Evolutionary conservation across 2,888 invertebrate genomes (phyloP).

Genomic region (Pimpla rufipes): DNA sequence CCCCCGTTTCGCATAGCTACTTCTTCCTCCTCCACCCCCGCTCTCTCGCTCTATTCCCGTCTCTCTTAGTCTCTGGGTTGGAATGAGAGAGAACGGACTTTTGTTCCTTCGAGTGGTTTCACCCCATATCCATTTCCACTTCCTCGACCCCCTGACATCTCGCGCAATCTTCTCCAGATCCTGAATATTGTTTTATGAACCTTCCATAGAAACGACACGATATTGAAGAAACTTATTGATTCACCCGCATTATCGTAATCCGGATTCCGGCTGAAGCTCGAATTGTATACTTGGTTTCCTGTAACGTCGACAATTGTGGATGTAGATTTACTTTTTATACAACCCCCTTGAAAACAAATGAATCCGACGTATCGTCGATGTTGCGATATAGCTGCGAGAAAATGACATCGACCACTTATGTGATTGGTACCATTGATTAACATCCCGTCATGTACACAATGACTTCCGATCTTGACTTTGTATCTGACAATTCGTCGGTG

Average conservation of each 20-base stretch:
- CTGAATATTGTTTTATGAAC: conserved; percentile 1
- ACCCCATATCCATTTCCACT: conserved; percentile 6
- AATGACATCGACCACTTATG: no score
- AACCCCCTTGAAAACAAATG: no score
- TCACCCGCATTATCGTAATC: not conserved
- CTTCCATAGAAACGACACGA: not conserved
- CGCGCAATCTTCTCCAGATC: not conserved
- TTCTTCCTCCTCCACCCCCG: conserved; percentile 1
- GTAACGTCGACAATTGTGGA: no score
- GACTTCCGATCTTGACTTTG: no score
- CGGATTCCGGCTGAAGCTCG: not conserved
- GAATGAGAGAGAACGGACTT: no score
- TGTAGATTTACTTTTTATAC: no score
- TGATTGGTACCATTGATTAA: no score
- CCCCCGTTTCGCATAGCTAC: conserved; percentile 39
- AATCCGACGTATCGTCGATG: no score
- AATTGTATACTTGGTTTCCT: no score
- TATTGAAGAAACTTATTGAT: not conserved
- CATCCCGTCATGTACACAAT: no score
- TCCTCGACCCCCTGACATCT: not conserved
- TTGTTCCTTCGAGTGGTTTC: conserved; percentile 22
- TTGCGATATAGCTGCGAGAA: no score
- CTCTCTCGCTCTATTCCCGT: not conserved
- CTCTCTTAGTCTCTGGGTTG: not conserved
- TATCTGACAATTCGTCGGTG: not conserved